These are phyloP conservation scores for Campylomormyrus numenius DNA, from an alignment of 2,113 vertebrate species.

Conservation along the genomic window DNA sequence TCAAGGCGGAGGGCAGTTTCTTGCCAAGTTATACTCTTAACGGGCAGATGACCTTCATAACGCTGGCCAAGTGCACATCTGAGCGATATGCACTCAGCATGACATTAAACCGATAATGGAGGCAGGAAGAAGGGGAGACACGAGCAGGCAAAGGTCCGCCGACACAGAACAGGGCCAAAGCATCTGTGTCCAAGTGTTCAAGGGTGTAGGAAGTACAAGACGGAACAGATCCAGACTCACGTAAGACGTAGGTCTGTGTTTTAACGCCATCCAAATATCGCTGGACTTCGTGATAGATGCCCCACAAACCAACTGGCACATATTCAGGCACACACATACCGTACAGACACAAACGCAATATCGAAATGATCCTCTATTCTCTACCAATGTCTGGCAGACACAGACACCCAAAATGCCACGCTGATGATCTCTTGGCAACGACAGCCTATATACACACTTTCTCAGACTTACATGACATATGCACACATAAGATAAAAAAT, in stretches of 20 bases:
- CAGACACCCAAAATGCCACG: background rate
- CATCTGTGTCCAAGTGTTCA: background rate
- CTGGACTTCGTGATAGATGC: background rate
- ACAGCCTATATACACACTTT: background rate
- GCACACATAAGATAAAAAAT: background rate
- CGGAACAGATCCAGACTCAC: background rate
- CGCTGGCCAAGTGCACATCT: background rate
- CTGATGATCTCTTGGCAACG: background rate
- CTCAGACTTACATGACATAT: background rate
- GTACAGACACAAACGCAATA: background rate
- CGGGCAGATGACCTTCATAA: background rate
- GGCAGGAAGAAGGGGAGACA: background rate
- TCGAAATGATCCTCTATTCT: background rate
- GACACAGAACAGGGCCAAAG: background rate
- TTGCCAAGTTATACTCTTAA: background rate
- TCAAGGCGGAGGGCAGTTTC: background rate
- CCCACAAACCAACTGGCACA: background rate
- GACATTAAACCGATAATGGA: background rate
- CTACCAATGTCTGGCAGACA: background rate
- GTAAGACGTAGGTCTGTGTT: background rate
- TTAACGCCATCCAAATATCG: background rate
- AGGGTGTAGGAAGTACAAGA: background rate
- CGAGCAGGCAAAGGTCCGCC: background rate
- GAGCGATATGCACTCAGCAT: background rate
- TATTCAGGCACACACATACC: background rate